phyloP scores from a whole-genome alignment of 2,797 vertebrate genomes.

The Adrianichthys oophorus region DNA sequence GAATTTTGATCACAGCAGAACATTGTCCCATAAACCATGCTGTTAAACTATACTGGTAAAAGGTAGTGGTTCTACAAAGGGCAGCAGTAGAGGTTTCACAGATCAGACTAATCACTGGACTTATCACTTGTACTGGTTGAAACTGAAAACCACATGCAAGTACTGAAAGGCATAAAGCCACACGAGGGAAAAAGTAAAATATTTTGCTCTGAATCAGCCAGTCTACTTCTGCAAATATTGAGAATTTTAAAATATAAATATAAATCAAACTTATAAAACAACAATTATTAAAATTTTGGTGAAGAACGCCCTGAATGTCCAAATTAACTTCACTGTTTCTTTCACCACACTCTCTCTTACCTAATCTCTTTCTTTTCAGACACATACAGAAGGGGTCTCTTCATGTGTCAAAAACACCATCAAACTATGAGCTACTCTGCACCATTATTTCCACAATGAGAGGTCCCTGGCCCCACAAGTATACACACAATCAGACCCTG shows the following conservation, averaged over 20 bases:
- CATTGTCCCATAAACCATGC: slow-evolving; percentile 53
- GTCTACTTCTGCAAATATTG: slow-evolving; percentile 7
- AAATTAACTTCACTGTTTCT: slow-evolving; percentile 22
- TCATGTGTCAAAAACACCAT: slow-evolving; percentile 69
- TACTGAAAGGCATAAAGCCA: slow-evolving; percentile 35
- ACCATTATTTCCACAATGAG: slow-evolving; percentile 73
- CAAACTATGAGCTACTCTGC: slow-evolving; percentile 70
- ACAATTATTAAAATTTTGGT: no score
- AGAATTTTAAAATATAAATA: background rate
- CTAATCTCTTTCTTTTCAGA: slow-evolving; percentile 23
- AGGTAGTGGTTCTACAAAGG: slow-evolving; percentile 65
- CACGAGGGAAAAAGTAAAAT: slow-evolving; percentile 46
- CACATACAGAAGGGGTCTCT: slow-evolving; percentile 46
- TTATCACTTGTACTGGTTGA: slow-evolving; percentile 62
- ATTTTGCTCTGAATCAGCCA: slow-evolving; percentile 27
- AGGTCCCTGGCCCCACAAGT: slow-evolving; percentile 74
- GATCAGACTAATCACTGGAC: slow-evolving; percentile 68
- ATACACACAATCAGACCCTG: slow-evolving; percentile 66
- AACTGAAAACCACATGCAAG: slow-evolving; percentile 62
- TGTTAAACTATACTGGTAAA: slow-evolving; percentile 65
- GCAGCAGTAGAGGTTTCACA: slow-evolving; percentile 60
- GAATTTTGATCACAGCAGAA: slow-evolving; percentile 54
- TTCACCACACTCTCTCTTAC: slow-evolving; percentile 12
- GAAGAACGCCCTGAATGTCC: no score
- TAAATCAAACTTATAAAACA: background rate